Evolutionary conservation across 2,797 vertebrate species (phyloP).

Genomic region (Coregonus ussuriensis): DNA sequence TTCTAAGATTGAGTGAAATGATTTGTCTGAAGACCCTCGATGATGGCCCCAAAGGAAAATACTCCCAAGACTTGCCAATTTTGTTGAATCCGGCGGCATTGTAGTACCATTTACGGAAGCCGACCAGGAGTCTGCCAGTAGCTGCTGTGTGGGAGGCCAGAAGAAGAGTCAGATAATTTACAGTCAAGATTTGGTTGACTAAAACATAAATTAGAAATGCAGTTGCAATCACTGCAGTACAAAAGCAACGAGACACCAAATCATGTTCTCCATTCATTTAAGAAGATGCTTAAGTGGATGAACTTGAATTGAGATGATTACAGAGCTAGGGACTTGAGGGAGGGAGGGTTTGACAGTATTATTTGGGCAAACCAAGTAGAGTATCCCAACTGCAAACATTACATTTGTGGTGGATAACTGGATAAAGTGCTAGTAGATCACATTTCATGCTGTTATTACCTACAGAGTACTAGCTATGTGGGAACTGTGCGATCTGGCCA

Average conservation of each 20-base stretch:
- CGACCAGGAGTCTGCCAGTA: constrained; percentile 74
- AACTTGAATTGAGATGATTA: too few species aligned
- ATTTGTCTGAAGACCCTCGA: not conserved
- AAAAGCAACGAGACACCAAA: not conserved
- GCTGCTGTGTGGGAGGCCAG: constrained; percentile 57
- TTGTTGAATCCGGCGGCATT: constrained; percentile 91
- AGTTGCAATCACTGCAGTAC: not conserved
- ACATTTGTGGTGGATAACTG: too few species aligned
- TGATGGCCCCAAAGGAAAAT: not conserved
- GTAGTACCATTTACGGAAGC: constrained; percentile 88
- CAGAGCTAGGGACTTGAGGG: too few species aligned
- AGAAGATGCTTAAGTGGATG: too few species aligned
- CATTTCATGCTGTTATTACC: too few species aligned
- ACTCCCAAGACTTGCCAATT: constrained; percentile 77
- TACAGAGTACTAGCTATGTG: too few species aligned
- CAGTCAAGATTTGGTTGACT: too few species aligned
- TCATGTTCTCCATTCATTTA: not conserved
- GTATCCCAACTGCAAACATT: too few species aligned
- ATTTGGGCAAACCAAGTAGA: too few species aligned
- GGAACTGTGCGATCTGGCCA: not conserved
- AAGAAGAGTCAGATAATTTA: not conserved
- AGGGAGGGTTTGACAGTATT: too few species aligned
- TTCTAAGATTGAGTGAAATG: not conserved
- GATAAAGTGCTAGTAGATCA: too few species aligned
- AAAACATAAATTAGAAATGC: not conserved